Evolutionary conservation across 2,113 vertebrate species (phyloP).

Genomic region (Monopterus albus): DNA sequence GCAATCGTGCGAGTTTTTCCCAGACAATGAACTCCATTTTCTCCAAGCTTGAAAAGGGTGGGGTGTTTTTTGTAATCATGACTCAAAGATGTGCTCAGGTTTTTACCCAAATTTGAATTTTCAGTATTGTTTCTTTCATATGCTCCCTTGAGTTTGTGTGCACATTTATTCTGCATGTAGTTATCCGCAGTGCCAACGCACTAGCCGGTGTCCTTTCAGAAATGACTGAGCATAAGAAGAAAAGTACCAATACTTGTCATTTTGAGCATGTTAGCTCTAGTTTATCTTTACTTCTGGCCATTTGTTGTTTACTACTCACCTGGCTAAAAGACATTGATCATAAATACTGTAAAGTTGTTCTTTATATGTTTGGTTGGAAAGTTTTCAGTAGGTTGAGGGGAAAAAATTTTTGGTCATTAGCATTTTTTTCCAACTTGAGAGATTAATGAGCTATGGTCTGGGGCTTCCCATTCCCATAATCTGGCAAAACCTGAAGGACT

Average conservation of each 20-base stretch:
- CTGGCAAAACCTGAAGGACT: no score
- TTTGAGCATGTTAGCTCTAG: no score
- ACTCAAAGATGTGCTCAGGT: not conserved
- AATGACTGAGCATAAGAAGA: not conserved
- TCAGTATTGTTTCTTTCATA: not conserved
- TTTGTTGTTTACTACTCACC: not conserved
- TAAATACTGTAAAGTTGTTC: not conserved
- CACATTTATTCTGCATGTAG: not conserved
- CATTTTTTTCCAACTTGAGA: no score
- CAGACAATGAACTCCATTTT: constrained; percentile 24
- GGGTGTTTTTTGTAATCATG: not conserved
- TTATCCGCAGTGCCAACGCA: not conserved
- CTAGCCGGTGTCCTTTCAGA: not conserved
- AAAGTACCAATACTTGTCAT: no score
- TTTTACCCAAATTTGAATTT: constrained; percentile 7
- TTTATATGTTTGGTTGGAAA: no score
- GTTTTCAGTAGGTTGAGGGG: not conserved
- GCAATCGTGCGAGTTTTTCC: constrained; percentile 15
- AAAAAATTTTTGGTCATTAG: not conserved
- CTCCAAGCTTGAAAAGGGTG: constrained; percentile 8
- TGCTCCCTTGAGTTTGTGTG: not conserved
- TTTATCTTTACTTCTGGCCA: no score
- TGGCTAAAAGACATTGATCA: not conserved
- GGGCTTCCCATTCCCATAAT: no score
- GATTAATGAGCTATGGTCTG: no score